Evolutionary conservation across 92 coral and sea anemone genomes (phyloP).

Genomic region (Palythoa caribaeorum): DNA sequence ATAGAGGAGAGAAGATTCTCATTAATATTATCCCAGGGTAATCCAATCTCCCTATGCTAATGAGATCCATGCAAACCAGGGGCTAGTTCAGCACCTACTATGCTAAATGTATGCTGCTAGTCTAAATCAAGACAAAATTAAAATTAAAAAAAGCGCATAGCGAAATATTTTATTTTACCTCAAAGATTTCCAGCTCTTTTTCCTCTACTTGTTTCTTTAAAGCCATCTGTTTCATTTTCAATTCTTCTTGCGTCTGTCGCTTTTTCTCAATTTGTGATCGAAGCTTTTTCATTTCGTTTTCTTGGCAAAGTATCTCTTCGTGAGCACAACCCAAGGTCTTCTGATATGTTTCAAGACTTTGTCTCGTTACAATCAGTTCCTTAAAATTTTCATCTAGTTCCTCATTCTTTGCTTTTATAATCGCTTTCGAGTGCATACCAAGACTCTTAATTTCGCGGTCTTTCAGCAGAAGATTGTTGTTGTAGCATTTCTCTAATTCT

Average conservation of each 20-base stretch:
- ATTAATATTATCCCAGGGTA: too few relatives aligned
- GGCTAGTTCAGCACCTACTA: too few relatives aligned
- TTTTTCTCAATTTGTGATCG: not conserved
- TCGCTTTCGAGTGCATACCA: not conserved
- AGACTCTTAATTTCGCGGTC: constrained; percentile 23
- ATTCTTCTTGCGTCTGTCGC: not conserved
- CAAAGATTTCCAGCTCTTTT: not conserved
- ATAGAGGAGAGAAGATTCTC: too few relatives aligned
- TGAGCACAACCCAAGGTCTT: not conserved
- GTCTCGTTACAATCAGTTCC: not conserved
- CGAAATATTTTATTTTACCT: not conserved
- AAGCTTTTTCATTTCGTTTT: not conserved
- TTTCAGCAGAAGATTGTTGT: not conserved
- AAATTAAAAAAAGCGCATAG: not conserved
- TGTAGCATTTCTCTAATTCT: constrained; percentile 4
- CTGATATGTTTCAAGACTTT: not conserved
- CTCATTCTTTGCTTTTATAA: not conserved
- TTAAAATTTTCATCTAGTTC: not conserved
- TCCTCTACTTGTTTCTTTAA: not conserved
- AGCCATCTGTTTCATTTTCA: not conserved
- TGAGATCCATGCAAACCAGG: too few relatives aligned
- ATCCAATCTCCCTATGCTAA: not conserved
- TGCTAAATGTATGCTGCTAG: too few relatives aligned
- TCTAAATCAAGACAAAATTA: not conserved
- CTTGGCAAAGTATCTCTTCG: not conserved